Percentiles rank a stretch among this genome's conserved stretches.
Conservation (phyloP, 53 echinoderm and acorn worm genomes). For the Holothuria leucospilota region DNA sequence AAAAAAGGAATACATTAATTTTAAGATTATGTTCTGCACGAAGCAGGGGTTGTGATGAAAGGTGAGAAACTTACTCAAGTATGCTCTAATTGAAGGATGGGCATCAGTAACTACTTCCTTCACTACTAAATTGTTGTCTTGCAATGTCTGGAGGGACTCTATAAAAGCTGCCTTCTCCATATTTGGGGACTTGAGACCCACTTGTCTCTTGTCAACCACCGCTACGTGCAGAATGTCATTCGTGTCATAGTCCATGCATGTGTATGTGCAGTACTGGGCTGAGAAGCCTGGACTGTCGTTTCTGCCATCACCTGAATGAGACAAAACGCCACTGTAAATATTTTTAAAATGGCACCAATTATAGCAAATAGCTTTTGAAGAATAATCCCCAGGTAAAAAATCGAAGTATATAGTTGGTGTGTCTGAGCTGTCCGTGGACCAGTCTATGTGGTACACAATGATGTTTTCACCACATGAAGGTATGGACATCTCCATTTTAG, state of each 20-base stretch:
- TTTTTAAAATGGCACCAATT: neutral
- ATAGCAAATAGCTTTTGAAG: too few species aligned
- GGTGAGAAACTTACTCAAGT: constrained; percentile 42
- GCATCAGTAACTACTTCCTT: constrained; percentile 49
- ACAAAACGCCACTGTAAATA: neutral
- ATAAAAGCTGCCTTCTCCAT: constrained; percentile 26
- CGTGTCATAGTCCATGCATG: constrained; percentile 16
- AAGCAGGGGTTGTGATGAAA: too few species aligned
- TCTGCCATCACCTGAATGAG: constrained; percentile 39
- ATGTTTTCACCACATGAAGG: too few species aligned
- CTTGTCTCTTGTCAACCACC: constrained; percentile 48
- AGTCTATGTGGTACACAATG: too few species aligned
- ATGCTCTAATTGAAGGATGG: constrained; percentile 38
- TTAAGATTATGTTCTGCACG: too few species aligned
- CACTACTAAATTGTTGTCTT: constrained; percentile 23
- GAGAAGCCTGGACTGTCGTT: constrained; percentile 45
- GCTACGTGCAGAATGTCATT: constrained; percentile 37
- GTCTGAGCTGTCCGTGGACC: too few species aligned
- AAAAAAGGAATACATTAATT: too few species aligned
- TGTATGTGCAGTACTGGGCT: constrained; percentile 45
- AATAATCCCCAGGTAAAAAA: too few species aligned
- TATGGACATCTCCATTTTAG: too few species aligned
- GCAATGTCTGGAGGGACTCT: neutral
- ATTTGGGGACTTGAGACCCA: constrained; percentile 29
- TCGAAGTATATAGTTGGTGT: too few species aligned